These are phyloP conservation scores for Cisticola juncidis DNA, from an alignment of 2,113 vertebrate species.

Conservation along the genomic window DNA sequence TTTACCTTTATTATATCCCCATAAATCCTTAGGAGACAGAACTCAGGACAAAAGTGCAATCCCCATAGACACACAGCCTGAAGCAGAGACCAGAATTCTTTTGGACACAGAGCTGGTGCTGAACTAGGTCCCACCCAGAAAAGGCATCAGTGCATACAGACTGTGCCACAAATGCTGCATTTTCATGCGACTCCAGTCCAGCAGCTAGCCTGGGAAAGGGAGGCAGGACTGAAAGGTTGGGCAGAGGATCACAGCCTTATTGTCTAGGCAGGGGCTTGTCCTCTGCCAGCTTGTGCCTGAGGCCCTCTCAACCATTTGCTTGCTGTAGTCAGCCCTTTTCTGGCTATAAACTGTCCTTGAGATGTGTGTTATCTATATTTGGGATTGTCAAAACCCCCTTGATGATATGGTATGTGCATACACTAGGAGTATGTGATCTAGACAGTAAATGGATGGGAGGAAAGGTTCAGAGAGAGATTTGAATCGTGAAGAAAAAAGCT, in stretches of 20 bases:
- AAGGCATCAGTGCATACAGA: background rate
- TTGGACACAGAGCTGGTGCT: background rate
- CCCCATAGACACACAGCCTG: background rate
- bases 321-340: background rate
- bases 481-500: background rate
- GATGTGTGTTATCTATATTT: background rate
- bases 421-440: background rate
- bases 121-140: background rate
- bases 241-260: background rate
- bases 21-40: background rate
- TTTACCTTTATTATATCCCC: background rate
- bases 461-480: background rate
- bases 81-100: background rate
- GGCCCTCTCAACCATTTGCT: background rate
- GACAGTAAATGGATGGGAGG: background rate
- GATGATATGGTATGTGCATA: background rate
- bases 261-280: background rate
- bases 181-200: background rate
- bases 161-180: background rate
- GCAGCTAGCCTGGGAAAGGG: background rate
- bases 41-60: background rate
- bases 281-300: background rate
- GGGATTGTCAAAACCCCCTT: background rate
- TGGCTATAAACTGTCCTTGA: background rate
- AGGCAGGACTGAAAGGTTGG: slow-evolving; percentile 1